A percentile compares a stretch with the other conserved stretches of the same genome.
Evolutionary conservation across 2,888 invertebrate species (phyloP).

Genomic region (Acleris cristana): DNA sequence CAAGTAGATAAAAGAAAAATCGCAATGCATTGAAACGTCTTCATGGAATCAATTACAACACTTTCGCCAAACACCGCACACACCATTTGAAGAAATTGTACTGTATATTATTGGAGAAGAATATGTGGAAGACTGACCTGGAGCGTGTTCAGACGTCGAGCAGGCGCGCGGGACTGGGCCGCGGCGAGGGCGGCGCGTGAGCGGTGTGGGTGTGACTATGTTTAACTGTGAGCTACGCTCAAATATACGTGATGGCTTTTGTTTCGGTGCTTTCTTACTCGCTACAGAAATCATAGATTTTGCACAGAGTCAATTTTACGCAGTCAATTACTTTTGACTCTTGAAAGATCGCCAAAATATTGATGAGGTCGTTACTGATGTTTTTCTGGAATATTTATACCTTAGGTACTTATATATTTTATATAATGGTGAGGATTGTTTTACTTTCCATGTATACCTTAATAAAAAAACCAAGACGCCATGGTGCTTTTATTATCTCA

Average conservation of each 20-base stretch:
- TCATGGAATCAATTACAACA: conserved; percentile 24
- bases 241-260: conserved; percentile 78
- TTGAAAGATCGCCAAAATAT: conserved; percentile 33
- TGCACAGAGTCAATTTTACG: conserved; percentile 15
- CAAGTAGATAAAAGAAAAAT: conserved; percentile 22
- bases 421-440: too few species aligned
- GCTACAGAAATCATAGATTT: conserved; percentile 54
- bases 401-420: not conserved
- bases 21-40: conserved; percentile 30
- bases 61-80: conserved; percentile 36
- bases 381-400: not conserved
- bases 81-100: conserved; percentile 23
- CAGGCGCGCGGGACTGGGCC: conserved; percentile 73
- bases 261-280: conserved; percentile 74
- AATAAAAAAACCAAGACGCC: too few species aligned
- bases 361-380: conserved; percentile 7
- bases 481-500: too few species aligned
- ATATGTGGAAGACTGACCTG: conserved; percentile 69
- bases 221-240: conserved; percentile 80
- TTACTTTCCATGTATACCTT: not conserved
- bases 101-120: conserved; percentile 31
- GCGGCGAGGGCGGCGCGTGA: conserved; percentile 56
- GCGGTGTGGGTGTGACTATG: conserved; percentile 78
- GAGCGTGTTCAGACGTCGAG: conserved; percentile 73
- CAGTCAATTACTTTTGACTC: conserved; percentile 26